phyloP scores from a whole-genome alignment of 2,888 invertebrate genomes.

The Petrolisthes cinctipes region DNA sequence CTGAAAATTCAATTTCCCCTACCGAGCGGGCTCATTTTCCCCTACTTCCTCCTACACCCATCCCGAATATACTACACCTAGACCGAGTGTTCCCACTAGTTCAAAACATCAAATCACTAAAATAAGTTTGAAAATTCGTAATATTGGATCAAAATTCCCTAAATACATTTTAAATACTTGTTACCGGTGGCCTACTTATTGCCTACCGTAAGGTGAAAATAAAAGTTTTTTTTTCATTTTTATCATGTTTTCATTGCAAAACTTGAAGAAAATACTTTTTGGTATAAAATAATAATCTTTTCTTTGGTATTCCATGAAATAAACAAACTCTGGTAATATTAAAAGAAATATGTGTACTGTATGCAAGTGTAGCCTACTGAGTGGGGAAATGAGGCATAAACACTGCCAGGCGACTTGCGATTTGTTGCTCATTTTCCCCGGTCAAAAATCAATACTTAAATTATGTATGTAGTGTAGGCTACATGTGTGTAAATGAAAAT shows the following conservation, averaged over 20 bases:
- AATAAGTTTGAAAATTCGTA: background rate
- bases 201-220: constrained; percentile 22
- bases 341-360: background rate
- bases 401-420: background rate
- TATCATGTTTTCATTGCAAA: background rate
- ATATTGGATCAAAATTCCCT: constrained; percentile 22
- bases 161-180: constrained; percentile 14
- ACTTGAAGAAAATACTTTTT: constrained; percentile 15
- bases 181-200: no score
- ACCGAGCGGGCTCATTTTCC: no score
- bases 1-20: no score
- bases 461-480: no score
- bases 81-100: no score
- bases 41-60: no score
- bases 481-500: constrained; percentile 18
- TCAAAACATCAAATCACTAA: background rate
- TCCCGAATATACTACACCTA: no score
- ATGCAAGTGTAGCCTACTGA: background rate
- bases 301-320: constrained; percentile 22
- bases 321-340: background rate
- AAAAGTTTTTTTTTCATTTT: constrained; percentile 18
- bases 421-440: no score
- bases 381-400: background rate
- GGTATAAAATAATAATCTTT: constrained; percentile 13
- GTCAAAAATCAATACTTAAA: no score